Evolutionary conservation across 2,113 vertebrate species (phyloP), one percentile per base, ranked within the genome.

Genomic region (Picathartes gymnocephalus): DNA sequence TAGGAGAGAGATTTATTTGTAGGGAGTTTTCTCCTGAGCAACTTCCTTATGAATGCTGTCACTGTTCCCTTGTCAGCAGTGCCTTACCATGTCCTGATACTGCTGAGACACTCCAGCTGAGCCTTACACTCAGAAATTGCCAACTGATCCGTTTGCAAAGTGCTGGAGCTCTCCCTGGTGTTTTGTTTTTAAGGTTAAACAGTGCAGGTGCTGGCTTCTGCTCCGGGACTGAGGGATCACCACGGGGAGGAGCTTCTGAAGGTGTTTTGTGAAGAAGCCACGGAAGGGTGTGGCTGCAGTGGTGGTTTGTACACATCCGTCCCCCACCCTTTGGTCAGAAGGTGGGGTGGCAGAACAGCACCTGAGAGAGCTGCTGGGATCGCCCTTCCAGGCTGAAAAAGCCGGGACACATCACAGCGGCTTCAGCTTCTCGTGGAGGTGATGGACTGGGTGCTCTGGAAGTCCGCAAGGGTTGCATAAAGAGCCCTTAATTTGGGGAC

Each of bases 401-500:
- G 30, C 66, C 35, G 2, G 33, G 44, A 5, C 27, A 4, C 19
- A 4, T 4, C 51, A 3, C 9, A 24, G 30, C 0, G 1, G 12
- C 71, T 25, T 28, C 50, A 30, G 30, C 22, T 5, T 4, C 64
- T 13, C 50, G 23, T 24, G 13, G 37, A 21, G 24, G 22, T 4
- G 42, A 16, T 2, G 44, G 37, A 4, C n/a, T 1, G 44, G 31
- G 25, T 21, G 45, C 23, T 13, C 35, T 1, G 2, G 31, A 33
- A 44, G 4, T 1, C 60, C 12, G 33, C 47, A 13, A 11, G 23
- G 10, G 15, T 0, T 14, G 17, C 14, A 2, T 1, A 3, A 28
- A 47, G n/a, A 31, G 2, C 27, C 6, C 30, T 28, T 5, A 1
- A 1, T 30, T 0, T 23, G 6, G 25, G 12, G 4, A 21, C 20